phyloP scores from a whole-genome alignment of 1,140 invertebrate genomes.

The Cryptotermes secundus region DNA sequence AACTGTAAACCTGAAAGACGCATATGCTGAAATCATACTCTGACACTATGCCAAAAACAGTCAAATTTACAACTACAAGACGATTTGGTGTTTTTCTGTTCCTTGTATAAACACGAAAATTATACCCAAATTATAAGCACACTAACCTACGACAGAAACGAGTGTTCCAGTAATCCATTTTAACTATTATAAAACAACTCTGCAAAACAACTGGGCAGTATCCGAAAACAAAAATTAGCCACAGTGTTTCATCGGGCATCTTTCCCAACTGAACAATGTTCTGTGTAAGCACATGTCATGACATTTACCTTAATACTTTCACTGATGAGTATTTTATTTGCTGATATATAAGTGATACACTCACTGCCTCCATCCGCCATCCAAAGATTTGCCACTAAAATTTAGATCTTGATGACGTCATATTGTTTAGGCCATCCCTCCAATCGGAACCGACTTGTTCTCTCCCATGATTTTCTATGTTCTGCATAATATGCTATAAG shows the following conservation, averaged over 20 bases:
- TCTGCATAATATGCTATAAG: neutral
- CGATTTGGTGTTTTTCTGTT: neutral
- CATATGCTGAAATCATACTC: neutral
- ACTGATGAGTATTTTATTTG: neutral
- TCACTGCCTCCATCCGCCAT: conserved; percentile 10
- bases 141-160: neutral
- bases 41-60: neutral
- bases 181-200: neutral
- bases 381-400: conserved; percentile 36
- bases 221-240: neutral
- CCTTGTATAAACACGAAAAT: neutral
- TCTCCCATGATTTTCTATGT: neutral
- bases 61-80: neutral
- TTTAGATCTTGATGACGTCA: conserved; percentile 37
- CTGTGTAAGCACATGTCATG: neutral
- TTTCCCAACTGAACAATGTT: neutral
- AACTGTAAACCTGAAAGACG: too few species aligned
- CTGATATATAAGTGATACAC: neutral
- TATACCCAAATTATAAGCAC: neutral
- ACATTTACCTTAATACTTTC: neutral
- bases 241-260: neutral
- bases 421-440: conserved; percentile 29
- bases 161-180: too few species aligned
- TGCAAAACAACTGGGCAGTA: neutral
- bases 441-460: neutral